These are phyloP conservation scores for Heteractis magnifica DNA, from an alignment of 92 coral and sea anemone species.

Conservation along the genomic window DNA sequence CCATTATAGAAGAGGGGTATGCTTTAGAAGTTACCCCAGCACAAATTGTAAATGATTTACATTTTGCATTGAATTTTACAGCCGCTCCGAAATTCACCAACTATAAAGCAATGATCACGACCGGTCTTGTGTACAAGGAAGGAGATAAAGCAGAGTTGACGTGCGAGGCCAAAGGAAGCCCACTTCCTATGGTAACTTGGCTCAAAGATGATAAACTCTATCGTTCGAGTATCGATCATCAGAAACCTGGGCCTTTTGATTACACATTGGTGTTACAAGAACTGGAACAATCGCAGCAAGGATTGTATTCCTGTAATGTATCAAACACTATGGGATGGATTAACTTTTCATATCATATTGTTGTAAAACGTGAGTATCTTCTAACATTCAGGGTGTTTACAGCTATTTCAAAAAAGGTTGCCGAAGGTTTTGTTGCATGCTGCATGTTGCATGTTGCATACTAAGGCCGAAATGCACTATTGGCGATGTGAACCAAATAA, in stretches of 20 bases:
- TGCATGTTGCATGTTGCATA: too few species aligned
- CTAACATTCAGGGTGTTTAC: not conserved
- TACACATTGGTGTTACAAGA: constrained; percentile 4
- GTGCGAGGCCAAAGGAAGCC: constrained; percentile 53
- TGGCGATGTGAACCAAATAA: too few species aligned
- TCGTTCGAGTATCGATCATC: not conserved
- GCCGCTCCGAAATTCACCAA: constrained; percentile 35
- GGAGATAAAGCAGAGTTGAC: constrained; percentile 24
- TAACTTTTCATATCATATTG: constrained; percentile 11
- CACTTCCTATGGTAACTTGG: constrained; percentile 52
- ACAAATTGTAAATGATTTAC: not conserved
- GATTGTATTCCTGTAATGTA: constrained; percentile 46
- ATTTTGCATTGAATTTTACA: constrained; percentile 3
- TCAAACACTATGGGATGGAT: constrained; percentile 46
- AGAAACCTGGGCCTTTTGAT: constrained; percentile 6
- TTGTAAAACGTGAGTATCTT: constrained; percentile 30
- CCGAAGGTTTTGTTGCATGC: too few species aligned
- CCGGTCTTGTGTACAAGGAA: constrained; percentile 5
- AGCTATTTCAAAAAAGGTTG: too few species aligned
- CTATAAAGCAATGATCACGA: constrained; percentile 20
- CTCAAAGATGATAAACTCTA: constrained; percentile 24
- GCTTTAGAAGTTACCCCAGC: too few species aligned
- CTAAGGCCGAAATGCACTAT: too few species aligned
- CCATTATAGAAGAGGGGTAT: too few species aligned
- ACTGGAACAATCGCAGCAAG: constrained; percentile 15